These are phyloP conservation scores for Albula glossodonta DNA, from an alignment of 2,113 vertebrate genomes.

Conservation along the genomic window DNA sequence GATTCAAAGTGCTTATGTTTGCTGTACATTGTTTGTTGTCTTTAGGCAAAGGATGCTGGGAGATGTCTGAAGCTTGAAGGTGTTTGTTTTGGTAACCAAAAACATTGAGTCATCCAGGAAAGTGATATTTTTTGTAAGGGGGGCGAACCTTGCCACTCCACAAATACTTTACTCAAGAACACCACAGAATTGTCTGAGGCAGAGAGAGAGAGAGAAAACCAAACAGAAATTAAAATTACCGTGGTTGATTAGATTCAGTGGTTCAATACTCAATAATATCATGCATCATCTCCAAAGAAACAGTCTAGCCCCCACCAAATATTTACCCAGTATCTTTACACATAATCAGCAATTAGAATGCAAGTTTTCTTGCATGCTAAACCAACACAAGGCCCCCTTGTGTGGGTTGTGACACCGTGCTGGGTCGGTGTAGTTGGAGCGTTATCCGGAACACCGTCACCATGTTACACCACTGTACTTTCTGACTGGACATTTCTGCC, in stretches of 20 bases:
- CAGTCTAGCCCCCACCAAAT: slow-evolving; percentile 42
- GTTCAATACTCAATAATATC: slow-evolving; percentile 54
- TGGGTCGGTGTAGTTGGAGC: not conserved
- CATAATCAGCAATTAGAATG: not conserved
- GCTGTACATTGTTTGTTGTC: slow-evolving; percentile 62
- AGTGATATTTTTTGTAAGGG: not conserved
- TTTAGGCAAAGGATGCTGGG: slow-evolving; percentile 77
- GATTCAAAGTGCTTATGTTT: slow-evolving; percentile 78
- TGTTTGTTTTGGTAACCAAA: slow-evolving; percentile 44
- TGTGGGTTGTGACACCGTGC: slow-evolving; percentile 30
- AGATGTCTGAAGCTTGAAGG: slow-evolving; percentile 41
- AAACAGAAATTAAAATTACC: slow-evolving; percentile 34
- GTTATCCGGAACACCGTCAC: not conserved
- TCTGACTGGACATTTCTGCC: not conserved
- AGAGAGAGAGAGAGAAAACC: slow-evolving; percentile 50
- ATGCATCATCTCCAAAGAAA: slow-evolving; percentile 49
- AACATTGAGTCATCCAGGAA: not conserved
- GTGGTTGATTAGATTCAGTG: slow-evolving; percentile 58
- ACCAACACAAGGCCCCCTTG: not conserved
- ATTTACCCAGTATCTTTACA: not conserved
- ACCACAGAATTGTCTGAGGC: slow-evolving; percentile 22
- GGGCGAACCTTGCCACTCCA: not conserved
- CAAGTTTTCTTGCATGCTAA: too few species aligned
- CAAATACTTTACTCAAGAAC: too few species aligned
- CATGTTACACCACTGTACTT: not conserved